A percentile compares a stretch with the other conserved stretches of the same genome.
These are phyloP conservation scores for Martes martes DNA, from an alignment of 2,113 vertebrate genomes.

Conservation along the genomic window DNA sequence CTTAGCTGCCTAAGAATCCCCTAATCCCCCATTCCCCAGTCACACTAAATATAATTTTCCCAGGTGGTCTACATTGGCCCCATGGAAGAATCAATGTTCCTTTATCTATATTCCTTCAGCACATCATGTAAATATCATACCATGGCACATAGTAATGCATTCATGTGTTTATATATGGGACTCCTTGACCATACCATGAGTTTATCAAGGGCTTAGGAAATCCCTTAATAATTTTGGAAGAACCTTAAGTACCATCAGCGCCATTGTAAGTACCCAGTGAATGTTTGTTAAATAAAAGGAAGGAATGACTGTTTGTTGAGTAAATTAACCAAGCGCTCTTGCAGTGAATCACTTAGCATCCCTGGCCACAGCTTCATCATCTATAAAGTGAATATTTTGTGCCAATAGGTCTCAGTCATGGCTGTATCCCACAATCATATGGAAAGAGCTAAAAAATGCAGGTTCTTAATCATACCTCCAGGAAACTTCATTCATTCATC, in stretches of 20 bases:
- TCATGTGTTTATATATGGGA: background rate
- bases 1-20: background rate
- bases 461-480: background rate
- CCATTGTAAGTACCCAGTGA: background rate
- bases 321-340: background rate
- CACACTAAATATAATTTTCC: background rate
- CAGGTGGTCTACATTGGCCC: background rate
- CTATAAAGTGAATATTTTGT: background rate
- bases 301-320: background rate
- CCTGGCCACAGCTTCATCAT: background rate
- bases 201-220: background rate
- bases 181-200: background rate
- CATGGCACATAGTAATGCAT: background rate
- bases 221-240: background rate
- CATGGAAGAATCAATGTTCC: background rate
- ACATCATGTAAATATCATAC: background rate
- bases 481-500: background rate
- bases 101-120: background rate
- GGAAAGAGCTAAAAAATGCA: background rate
- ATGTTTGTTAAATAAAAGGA: background rate
- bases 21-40: too few species aligned
- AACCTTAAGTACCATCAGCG: background rate
- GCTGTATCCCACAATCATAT: background rate
- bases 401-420: background rate
- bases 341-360: background rate